A percentile compares a stretch with the other conserved stretches of the same genome.
Evolutionary conservation across 2,797 vertebrate species (phyloP).

Genomic region (Eulemur coronatus): DNA sequence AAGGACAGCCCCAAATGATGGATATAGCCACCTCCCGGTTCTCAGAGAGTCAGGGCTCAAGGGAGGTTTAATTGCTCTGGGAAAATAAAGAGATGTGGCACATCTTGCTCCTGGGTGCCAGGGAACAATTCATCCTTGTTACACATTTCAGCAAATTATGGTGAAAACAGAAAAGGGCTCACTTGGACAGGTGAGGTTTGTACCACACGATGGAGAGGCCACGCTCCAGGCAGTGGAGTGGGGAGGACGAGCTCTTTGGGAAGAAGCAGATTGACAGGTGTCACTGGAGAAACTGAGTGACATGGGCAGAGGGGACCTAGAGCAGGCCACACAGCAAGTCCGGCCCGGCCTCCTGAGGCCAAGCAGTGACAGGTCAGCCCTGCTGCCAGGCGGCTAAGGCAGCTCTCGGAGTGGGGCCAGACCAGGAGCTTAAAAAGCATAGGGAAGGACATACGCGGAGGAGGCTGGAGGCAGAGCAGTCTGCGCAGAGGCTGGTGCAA

Average conservation of each 20-base stretch:
- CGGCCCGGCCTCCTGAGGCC: neutral
- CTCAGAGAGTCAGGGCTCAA: neutral
- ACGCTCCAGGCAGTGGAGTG: neutral
- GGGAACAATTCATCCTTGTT: neutral
- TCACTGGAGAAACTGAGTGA: neutral
- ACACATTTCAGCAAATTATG: neutral
- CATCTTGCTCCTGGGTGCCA: neutral
- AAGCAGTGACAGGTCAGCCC: neutral
- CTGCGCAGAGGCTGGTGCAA: neutral
- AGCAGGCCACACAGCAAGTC: neutral
- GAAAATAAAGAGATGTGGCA: neutral
- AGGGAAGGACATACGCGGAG: neutral
- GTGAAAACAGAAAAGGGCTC: neutral
- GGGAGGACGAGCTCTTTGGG: neutral
- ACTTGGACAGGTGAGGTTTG: neutral
- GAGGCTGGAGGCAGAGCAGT: neutral
- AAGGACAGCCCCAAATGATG: neutral
- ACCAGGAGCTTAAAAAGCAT: neutral
- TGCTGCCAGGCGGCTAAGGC: neutral
- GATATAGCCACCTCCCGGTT: neutral
- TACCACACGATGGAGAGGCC: neutral
- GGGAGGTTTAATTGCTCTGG: neutral
- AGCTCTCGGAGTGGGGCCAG: neutral
- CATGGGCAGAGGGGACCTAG: neutral
- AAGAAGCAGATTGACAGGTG: neutral